Base-by-base conservation (phyloP, 2,888 invertebrate species). In the Microplitis manilae region DNA sequence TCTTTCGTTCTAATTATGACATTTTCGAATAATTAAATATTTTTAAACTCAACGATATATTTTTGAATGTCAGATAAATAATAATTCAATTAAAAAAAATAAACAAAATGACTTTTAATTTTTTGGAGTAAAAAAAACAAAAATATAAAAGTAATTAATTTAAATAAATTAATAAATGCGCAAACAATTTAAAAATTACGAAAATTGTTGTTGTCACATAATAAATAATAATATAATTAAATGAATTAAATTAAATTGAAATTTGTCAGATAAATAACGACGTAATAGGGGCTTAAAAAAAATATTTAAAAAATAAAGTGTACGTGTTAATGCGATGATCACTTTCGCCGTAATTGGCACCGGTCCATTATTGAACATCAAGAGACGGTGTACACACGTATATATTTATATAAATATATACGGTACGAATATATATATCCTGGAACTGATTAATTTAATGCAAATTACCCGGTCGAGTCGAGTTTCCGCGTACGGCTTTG, bases 391-490 rank as follows among this genome's bases (percentile, higher is more conserved):
- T 7, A 65, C 17, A 65, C 9, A 65, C 20, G 9, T 65, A 65
- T 65, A 30, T 65, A 20, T 39, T 30, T 60, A 60, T 70, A 70
- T 20, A 15, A 17, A 62, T 50, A 50, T 13, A 50, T 50, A 65
- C 62, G 20, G 67, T 71, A 40, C 67, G 71, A 61, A 64, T 78
- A 71, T 71, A 60, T 68, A 64, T 79, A 78, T 80, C 81, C 77
- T 73, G 76, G 81, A 81, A 81, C 77, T 80, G 80, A 81, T 81
- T 80, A 80, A 80, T 80, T 81, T 78, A 80, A 81, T 80, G 80
- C 80, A 80, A 81, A 81, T 79, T 75, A 73, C 73, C 72, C 76
- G 72, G 77, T 69, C 69, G 62, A 70, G 69, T 41, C 75, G 71
- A 6, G 61, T 75, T 75, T 75, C 75, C 75, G 69, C 75, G 75